phyloP scores from a whole-genome alignment of 2,888 invertebrate species.

The Ennomos erosarius region DNA sequence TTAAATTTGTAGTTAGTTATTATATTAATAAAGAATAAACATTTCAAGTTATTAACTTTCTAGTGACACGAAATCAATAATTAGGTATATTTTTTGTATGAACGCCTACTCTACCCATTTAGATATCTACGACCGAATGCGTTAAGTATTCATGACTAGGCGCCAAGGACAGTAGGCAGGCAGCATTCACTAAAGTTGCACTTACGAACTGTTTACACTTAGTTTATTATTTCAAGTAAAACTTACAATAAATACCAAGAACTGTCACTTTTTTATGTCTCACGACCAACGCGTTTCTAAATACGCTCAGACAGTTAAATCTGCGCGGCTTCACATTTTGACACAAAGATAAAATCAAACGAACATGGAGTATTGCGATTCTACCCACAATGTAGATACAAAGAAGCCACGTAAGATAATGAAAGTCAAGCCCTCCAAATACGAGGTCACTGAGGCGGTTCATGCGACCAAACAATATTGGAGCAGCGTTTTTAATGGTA shows the following conservation, averaged over 20 bases:
- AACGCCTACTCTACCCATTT: slow-evolving; percentile 10
- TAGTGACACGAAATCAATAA: no score
- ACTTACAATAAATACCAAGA: background rate
- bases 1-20: no score
- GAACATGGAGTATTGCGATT: slow-evolving; percentile 35
- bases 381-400: slow-evolving; percentile 34
- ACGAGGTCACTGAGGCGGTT: slow-evolving; percentile 58
- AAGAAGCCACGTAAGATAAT: slow-evolving; percentile 60
- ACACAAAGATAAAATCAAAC: slow-evolving; percentile 21
- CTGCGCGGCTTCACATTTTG: slow-evolving; percentile 41
- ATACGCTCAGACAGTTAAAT: slow-evolving; percentile 27
- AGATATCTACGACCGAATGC: slow-evolving; percentile 4
- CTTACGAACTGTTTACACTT: slow-evolving; percentile 9
- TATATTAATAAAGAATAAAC: no score
- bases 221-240: background rate
- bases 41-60: no score
- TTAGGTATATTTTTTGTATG: background rate
- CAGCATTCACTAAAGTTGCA: slow-evolving; percentile 14
- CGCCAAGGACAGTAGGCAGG: slow-evolving; percentile 16
- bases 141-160: slow-evolving; percentile 9
- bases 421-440: slow-evolving; percentile 62
- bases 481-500: slow-evolving; percentile 58
- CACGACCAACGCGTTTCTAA: background rate
- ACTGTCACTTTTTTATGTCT: background rate
- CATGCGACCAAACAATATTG: slow-evolving; percentile 70